These are phyloP conservation scores for Halcyon malimbica DNA, from an alignment of 2,113 vertebrate genomes.

Conservation along the genomic window DNA sequence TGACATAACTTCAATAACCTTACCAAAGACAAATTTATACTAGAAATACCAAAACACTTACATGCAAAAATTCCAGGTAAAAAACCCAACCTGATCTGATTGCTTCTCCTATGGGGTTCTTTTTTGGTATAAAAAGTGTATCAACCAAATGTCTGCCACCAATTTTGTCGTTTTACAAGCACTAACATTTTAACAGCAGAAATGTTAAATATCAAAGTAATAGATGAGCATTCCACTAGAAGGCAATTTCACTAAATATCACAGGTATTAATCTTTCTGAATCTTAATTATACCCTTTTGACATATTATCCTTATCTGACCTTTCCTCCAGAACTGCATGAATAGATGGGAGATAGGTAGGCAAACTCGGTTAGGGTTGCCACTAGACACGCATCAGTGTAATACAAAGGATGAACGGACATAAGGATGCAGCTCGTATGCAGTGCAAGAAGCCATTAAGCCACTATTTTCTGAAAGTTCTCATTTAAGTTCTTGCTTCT, in stretches of 20 bases:
- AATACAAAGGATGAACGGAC: neutral
- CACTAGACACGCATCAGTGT: neutral
- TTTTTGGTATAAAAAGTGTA: constrained; percentile 24
- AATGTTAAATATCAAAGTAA: constrained; percentile 84
- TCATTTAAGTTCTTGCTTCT: neutral
- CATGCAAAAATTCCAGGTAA: neutral
- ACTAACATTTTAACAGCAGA: constrained; percentile 82
- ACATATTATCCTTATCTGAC: constrained; percentile 77
- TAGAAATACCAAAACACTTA: neutral
- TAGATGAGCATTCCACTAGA: constrained; percentile 80
- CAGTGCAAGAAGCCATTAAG: neutral
- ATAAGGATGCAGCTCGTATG: constrained; percentile 24
- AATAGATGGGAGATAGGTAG: constrained; percentile 44
- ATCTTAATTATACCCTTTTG: constrained; percentile 84
- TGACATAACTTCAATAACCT: neutral
- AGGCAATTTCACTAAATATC: constrained; percentile 86
- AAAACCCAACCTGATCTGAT: neutral
- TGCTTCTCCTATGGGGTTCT: neutral
- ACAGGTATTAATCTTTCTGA: constrained; percentile 84
- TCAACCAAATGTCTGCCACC: constrained; percentile 50
- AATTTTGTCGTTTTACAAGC: constrained; percentile 63
- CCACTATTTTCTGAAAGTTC: neutral
- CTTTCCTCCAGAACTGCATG: constrained; percentile 73
- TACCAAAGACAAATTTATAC: neutral
- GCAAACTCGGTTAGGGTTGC: neutral